Conservation (phyloP, 2,888 invertebrate genomes). For the Lithophane socia region DNA sequence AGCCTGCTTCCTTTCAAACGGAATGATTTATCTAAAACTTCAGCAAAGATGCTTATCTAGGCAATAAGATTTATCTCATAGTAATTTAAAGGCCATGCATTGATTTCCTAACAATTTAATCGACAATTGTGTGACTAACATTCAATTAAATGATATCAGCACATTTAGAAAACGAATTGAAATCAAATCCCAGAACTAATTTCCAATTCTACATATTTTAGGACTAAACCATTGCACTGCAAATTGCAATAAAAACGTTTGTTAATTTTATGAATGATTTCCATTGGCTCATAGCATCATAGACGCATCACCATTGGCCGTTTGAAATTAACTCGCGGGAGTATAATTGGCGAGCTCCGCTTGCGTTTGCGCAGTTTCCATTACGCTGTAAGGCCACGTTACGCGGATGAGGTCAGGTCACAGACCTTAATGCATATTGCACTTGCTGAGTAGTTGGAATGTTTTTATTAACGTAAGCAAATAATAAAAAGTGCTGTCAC, state of each 20-base stretch:
- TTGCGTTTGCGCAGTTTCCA: conserved; percentile 68
- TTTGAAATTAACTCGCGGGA: conserved; percentile 51
- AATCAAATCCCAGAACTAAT: conserved; percentile 15
- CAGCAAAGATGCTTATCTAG: conserved; percentile 53
- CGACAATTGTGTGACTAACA: conserved; percentile 4
- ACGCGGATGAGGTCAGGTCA: conserved; percentile 72
- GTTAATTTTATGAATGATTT: conserved; percentile 27
- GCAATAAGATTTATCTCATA: conserved; percentile 55
- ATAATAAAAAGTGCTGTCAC: conserved; percentile 50
- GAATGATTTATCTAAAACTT: conserved; percentile 51
- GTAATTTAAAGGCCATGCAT: conserved; percentile 35
- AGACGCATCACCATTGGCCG: conserved; percentile 51
- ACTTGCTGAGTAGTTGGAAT: conserved; percentile 65
- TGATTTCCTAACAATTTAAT: conserved; percentile 43
- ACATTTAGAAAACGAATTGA: conserved; percentile 25
- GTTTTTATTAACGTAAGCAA: conserved; percentile 51
- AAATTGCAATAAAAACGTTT: conserved; percentile 39
- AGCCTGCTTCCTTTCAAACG: conserved; percentile 44
- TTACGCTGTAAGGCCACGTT: conserved; percentile 69
- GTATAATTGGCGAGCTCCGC: conserved; percentile 56
- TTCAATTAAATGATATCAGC: conserved; percentile 15
- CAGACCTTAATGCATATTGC: conserved; percentile 71
- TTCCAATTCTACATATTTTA: conserved; percentile 12
- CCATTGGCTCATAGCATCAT: conserved; percentile 45
- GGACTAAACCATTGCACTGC: conserved; percentile 15